Evolutionary conservation across 2,797 vertebrate genomes (phyloP).

Genomic region (Coregonus sp.): DNA sequence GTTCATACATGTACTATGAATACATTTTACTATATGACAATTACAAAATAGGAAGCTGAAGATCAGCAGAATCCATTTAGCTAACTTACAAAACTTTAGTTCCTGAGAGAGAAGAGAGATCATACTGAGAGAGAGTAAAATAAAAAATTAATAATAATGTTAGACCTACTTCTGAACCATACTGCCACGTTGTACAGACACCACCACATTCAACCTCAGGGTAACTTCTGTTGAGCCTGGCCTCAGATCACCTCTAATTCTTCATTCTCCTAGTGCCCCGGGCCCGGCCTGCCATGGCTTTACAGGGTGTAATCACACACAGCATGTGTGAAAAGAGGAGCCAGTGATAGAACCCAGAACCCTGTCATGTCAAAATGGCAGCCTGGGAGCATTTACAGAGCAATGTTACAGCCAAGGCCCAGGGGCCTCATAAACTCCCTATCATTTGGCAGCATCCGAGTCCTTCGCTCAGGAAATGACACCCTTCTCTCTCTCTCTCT

Average conservation of each 20-base stretch:
- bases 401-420: constrained; percentile 47
- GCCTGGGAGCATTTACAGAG: constrained; percentile 55
- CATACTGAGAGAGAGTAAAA: background rate
- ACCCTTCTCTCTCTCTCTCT: background rate
- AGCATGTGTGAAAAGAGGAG: constrained; percentile 53
- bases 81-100: background rate
- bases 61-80: background rate
- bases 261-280: constrained; percentile 7
- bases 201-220: background rate
- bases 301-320: constrained; percentile 28
- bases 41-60: background rate
- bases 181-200: background rate
- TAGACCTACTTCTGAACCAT: background rate
- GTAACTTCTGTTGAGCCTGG: constrained; percentile 8
- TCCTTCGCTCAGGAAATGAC: constrained; percentile 41
- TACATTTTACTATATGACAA: background rate
- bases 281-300: constrained; percentile 14
- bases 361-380: constrained; percentile 47
- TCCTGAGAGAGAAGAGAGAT: background rate
- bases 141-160: background rate
- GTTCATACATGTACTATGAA: constrained; percentile 7
- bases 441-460: constrained; percentile 31
- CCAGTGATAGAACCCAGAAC: constrained; percentile 66
- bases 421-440: constrained; percentile 50
- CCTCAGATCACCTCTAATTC: constrained; percentile 30